These are phyloP conservation scores for Tor tambroides DNA, from an alignment of 2,113 vertebrate species.

Conservation along the genomic window DNA sequence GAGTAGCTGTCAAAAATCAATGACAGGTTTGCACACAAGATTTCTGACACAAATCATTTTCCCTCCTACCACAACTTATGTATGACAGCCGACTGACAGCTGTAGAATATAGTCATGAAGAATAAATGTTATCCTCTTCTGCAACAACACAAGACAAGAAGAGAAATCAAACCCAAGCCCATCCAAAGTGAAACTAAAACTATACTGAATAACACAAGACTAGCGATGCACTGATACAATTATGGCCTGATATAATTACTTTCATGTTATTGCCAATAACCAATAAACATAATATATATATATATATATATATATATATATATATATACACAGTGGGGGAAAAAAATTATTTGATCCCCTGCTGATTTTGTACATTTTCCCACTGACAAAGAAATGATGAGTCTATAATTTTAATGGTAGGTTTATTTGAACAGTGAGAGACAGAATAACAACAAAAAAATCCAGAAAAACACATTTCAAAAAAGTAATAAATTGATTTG, in stretches of 20 bases:
- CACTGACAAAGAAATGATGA: no score
- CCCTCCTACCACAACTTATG: constrained; percentile 8
- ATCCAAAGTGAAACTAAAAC: neutral
- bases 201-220: neutral
- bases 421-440: no score
- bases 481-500: no score
- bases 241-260: neutral
- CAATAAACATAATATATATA: no score
- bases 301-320: no score
- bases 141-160: neutral
- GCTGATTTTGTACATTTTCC: no score
- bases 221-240: neutral
- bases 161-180: neutral
- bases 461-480: no score
- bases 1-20: constrained; percentile 51
- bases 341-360: no score
- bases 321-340: no score
- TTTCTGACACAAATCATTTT: constrained; percentile 29
- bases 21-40: constrained; percentile 32
- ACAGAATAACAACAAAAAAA: no score
- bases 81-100: neutral
- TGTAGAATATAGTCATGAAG: neutral
- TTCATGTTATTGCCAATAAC: no score
- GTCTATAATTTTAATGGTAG: no score
- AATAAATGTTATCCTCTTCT: neutral